These are phyloP conservation scores for Pelecanus crispus DNA, from an alignment of 2,113 vertebrate genomes.

Conservation along the genomic window DNA sequence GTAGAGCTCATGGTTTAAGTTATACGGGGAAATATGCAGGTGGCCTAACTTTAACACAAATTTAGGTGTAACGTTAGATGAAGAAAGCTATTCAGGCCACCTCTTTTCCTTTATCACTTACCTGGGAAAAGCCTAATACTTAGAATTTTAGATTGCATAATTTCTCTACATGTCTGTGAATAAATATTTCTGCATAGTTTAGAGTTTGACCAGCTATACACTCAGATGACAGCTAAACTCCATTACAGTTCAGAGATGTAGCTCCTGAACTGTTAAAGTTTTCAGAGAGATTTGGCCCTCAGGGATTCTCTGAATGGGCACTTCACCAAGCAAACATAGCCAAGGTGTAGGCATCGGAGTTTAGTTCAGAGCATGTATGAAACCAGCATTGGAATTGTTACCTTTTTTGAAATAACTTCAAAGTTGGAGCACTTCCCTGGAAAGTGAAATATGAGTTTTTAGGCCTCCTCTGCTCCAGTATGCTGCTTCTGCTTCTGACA, in stretches of 20 bases:
- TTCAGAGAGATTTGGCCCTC: background rate
- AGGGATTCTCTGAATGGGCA: background rate
- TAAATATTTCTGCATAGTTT: background rate
- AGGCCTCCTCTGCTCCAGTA: background rate
- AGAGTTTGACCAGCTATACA: background rate
- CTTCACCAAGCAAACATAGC: background rate
- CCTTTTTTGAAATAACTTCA: background rate
- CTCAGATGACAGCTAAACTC: background rate
- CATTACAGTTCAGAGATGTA: background rate
- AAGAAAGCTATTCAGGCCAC: background rate
- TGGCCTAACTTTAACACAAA: background rate
- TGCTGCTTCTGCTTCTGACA: background rate
- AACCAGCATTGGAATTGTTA: background rate
- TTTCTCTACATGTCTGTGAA: background rate
- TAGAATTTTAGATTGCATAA: background rate
- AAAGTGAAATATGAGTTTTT: background rate
- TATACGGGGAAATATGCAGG: background rate
- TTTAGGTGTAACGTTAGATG: background rate
- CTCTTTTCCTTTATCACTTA: background rate
- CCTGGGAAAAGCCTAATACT: background rate
- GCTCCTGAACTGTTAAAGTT: background rate
- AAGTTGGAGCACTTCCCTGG: background rate
- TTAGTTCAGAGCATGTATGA: background rate
- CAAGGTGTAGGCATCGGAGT: background rate
- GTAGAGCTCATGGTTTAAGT: background rate